Conservation (phyloP, 2,888 invertebrate species). For the Pristionchus japonicus region DNA sequence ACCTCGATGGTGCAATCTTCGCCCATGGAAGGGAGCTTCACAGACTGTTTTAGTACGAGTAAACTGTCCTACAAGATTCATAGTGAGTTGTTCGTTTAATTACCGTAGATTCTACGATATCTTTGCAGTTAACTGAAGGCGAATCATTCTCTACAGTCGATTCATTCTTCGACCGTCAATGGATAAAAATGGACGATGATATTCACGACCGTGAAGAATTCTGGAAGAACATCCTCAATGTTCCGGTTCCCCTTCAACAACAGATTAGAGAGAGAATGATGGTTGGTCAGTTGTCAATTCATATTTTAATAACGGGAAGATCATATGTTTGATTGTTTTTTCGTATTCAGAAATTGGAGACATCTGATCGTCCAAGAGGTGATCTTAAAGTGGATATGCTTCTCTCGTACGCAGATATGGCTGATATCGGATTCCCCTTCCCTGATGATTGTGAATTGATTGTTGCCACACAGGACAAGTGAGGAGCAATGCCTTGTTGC, state of each 20-base stretch:
- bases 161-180: constrained; percentile 61
- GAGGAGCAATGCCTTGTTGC: too few species aligned
- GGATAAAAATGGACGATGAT: constrained; percentile 54
- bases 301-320: neutral
- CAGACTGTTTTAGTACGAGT: constrained; percentile 66
- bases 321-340: too few species aligned
- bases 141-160: constrained; percentile 54
- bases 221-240: constrained; percentile 61
- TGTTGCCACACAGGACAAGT: constrained; percentile 43
- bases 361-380: neutral
- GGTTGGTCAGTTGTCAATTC: constrained; percentile 37
- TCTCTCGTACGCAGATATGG: constrained; percentile 36
- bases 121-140: constrained; percentile 57
- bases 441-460: constrained; percentile 43
- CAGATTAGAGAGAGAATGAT: constrained; percentile 56
- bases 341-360: constrained; percentile 33
- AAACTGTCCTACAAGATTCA: constrained; percentile 59
- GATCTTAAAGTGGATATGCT: constrained; percentile 44
- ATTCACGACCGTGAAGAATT: constrained; percentile 56
- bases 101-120: neutral
- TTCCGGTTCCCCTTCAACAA: constrained; percentile 58
- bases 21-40: constrained; percentile 50
- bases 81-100: constrained; percentile 54
- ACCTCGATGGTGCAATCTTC: constrained; percentile 57
- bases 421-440: constrained; percentile 46